Evolutionary conservation across 30 jellyfish, hydroid and myxozoan genomes (phyloP).

Genomic region (Chrysaora quinquecirrha): DNA sequence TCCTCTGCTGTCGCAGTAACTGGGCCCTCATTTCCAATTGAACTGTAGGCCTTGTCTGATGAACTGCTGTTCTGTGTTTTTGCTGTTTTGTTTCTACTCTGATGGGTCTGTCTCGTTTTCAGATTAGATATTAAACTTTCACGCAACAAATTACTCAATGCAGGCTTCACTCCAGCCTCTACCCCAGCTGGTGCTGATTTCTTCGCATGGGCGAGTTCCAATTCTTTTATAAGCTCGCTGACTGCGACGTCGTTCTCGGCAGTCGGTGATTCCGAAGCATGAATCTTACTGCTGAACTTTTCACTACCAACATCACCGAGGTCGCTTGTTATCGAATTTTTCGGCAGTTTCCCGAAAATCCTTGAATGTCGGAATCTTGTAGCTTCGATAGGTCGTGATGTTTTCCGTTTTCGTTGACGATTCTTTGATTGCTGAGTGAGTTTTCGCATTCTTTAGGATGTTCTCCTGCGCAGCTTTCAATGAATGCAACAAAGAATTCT

Average conservation of each 20-base stretch:
- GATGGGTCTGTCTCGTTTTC: conserved; percentile 44
- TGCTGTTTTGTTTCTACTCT: conserved; percentile 3
- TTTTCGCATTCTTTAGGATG: conserved; percentile 23
- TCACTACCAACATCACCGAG: conserved; percentile 74
- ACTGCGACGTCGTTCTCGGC: conserved; percentile 9
- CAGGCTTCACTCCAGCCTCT: conserved; percentile 32
- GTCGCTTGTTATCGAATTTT: conserved; percentile 49
- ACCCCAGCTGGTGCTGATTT: conserved; percentile 16
- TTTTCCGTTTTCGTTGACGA: neutral
- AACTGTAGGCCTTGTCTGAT: conserved; percentile 33
- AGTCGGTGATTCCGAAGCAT: neutral
- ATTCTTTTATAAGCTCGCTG: conserved; percentile 26
- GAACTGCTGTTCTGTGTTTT: conserved; percentile 4
- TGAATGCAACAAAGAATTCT: conserved; percentile 53
- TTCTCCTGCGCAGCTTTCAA: conserved; percentile 66
- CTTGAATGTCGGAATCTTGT: conserved; percentile 43
- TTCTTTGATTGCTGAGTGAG: conserved; percentile 19
- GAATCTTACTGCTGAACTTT: conserved; percentile 45
- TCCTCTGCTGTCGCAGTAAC: conserved; percentile 46
- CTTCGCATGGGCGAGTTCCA: conserved; percentile 39
- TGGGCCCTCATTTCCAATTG: conserved; percentile 73
- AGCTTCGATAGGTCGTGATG: conserved; percentile 12
- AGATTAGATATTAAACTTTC: conserved; percentile 39
- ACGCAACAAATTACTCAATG: conserved; percentile 36
- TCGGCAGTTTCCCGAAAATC: conserved; percentile 59